phyloP scores from a whole-genome alignment of 2,888 invertebrate genomes.

The Nemurella pictetii region DNA sequence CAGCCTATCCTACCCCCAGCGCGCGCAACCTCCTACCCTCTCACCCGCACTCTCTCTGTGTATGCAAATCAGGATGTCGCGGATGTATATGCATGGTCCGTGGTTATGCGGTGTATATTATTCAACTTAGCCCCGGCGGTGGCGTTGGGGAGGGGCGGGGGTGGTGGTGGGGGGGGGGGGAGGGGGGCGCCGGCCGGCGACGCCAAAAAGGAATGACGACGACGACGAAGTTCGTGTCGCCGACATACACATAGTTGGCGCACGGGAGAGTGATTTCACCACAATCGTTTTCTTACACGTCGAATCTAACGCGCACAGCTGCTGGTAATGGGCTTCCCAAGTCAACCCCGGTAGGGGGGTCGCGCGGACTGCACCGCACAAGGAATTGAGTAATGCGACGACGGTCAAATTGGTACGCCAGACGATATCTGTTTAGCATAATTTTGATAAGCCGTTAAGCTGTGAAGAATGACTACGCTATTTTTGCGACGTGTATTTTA shows the following conservation, averaged over 20 bases:
- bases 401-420: background rate
- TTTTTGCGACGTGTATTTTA: background rate
- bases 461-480: background rate
- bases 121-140: background rate
- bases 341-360: background rate
- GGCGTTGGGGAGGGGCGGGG: background rate
- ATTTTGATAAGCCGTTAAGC: background rate
- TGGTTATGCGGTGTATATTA: background rate
- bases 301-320: constrained; percentile 9
- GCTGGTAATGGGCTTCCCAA: constrained; percentile 6
- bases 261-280: background rate
- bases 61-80: background rate
- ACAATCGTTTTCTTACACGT: background rate
- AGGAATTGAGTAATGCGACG: background rate
- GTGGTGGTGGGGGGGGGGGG: background rate
- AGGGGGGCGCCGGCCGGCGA: background rate
- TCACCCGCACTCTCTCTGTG: background rate
- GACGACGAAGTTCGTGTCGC: background rate
- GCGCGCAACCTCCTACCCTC: background rate
- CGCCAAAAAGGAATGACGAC: background rate
- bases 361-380: background rate
- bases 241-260: background rate
- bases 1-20: background rate
- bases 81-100: background rate
- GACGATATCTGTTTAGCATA: background rate